Conservation (phyloP, 2,113 vertebrate genomes). For the Antidorcas marsupialis region DNA sequence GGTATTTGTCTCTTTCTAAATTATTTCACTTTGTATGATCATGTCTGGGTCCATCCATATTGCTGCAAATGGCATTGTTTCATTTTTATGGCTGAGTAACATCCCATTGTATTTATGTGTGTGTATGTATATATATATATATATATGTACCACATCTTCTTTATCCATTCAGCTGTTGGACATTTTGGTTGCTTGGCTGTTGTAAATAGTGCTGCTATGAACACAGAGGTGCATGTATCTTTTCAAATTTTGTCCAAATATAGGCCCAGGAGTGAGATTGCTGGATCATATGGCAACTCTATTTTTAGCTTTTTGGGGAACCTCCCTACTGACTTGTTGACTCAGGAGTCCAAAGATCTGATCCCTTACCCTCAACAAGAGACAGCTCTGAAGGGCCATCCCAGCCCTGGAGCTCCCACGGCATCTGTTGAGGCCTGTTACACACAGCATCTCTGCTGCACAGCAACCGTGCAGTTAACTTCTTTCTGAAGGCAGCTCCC, state of each 20-base stretch:
- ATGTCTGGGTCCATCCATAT: not conserved
- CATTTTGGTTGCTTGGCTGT: not conserved
- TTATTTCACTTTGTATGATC: not conserved
- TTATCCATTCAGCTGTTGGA: not conserved
- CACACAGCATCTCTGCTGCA: not conserved
- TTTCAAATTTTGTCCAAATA: not conserved
- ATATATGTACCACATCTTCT: not conserved
- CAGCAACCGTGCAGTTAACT: not conserved
- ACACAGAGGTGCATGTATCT: not conserved
- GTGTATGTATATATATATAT: not conserved
- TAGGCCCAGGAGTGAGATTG: not conserved
- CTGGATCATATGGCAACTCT: not conserved
- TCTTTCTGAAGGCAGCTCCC: not conserved
- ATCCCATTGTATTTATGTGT: not conserved
- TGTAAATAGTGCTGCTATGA: not conserved
- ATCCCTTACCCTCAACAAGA: not conserved
- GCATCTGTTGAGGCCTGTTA: not conserved
- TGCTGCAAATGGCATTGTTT: not conserved
- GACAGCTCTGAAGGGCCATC: not conserved
- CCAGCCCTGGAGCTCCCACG: not conserved
- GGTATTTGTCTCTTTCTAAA: not conserved
- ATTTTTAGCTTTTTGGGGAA: not conserved
- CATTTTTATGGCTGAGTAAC: not conserved
- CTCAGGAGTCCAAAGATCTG: not conserved
- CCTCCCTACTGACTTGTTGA: not conserved